These are phyloP conservation scores for Cladopsammia gracilis DNA, from an alignment of 64 coral and sea anemone genomes.

Conservation along the genomic window DNA sequence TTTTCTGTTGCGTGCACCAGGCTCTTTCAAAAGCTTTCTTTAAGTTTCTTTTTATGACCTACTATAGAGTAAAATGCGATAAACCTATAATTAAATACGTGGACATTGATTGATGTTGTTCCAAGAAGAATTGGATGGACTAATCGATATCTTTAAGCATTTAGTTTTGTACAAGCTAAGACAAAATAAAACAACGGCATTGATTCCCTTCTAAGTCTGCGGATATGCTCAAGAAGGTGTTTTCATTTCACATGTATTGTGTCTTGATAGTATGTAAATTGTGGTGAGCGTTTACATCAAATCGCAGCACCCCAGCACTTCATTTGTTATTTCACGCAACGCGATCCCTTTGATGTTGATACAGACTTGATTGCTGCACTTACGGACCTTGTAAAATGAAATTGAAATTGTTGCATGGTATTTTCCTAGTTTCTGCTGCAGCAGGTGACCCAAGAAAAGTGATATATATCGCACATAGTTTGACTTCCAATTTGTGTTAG, in stretches of 20 bases:
- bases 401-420: constrained; percentile 1
- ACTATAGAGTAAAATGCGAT: background rate
- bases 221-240: background rate
- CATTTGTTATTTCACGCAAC: background rate
- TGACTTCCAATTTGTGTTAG: background rate
- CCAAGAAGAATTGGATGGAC: background rate
- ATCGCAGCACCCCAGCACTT: background rate
- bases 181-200: background rate
- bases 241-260: background rate
- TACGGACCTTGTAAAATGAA: background rate
- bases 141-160: background rate
- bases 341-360: background rate
- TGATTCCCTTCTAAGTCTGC: too few relatives aligned
- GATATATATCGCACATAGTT: background rate
- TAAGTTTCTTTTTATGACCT: background rate
- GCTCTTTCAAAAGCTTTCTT: constrained; percentile 12
- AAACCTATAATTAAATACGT: background rate
- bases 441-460: background rate
- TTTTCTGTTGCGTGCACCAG: background rate
- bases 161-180: background rate
- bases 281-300: background rate
- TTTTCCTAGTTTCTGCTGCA: background rate
- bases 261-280: too few relatives aligned
- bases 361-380: background rate
- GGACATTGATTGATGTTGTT: background rate